Base-by-base conservation (phyloP, 2,888 invertebrate species). In the Brachypalpus laphriformis region DNA sequence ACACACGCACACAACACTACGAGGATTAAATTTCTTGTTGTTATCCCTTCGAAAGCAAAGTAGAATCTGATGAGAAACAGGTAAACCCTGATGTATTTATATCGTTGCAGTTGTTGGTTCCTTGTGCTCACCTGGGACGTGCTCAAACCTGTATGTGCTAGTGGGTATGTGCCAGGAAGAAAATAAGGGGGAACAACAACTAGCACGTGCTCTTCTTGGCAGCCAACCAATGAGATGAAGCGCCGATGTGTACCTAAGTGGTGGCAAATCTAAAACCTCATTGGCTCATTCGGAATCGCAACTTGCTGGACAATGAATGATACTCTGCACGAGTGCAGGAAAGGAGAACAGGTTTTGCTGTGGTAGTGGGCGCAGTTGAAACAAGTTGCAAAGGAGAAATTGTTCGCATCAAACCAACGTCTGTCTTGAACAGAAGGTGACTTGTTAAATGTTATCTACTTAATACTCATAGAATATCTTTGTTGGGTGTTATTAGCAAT, bases 161-260 rank as follows among this genome's bases (percentile, higher is more conserved):
- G 11, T 42, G 20, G 14, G 22, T 49, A 49, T n/a, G 14, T 16
- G 37, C 22, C 31, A 28, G 70, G 18, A 59, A 16, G 16, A 57
- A 42, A 49, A 45, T 54, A 42, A 77, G 68, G 72, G 75, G 49
- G 28, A 74, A 56, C 20, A 47, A 54, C 56, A 70, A 63, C 66
- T 47, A 90, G 91, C 91, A 91, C 91, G 91, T 91, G 91, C 91
- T 89, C 88, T 82, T 85, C 71, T 28, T 81, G 47, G 57, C 22
- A 70, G 40, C 57, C 88, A 80, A 88, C 91, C 91, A 91, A 91
- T 91, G 87, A 87, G 86, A 87, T 82, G 18, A 65, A 86, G 82
- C 86, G 87, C 75, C 83, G 61, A 61, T 83, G 85, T 87, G 89
- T 90, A 71, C 28, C 59, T 37, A 45, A 65, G 59, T 71, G 71